Evolutionary conservation across 2,888 invertebrate genomes (phyloP).

Genomic region (Conops quadrifasciatus): DNA sequence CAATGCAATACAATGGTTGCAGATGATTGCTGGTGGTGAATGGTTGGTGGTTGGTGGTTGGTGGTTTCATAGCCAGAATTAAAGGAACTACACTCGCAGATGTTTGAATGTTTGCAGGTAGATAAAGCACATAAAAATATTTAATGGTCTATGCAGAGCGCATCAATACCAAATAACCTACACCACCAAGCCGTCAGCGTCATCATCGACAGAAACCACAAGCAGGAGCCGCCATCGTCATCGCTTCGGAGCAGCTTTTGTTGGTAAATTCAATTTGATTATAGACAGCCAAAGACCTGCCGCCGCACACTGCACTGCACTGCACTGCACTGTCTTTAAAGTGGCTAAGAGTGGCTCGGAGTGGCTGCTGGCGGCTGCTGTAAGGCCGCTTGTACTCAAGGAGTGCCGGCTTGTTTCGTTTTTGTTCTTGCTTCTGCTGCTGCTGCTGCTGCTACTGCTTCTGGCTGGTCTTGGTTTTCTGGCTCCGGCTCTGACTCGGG

Average conservation of each 20-base stretch:
- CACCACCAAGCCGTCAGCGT: not conserved
- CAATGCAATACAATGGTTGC: not conserved
- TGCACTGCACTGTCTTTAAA: not conserved
- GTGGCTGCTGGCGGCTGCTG: conserved; percentile 23
- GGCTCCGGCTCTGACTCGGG: not conserved
- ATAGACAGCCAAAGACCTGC: conserved; percentile 16
- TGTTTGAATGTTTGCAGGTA: conserved; percentile 6
- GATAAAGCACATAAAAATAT: conserved; percentile 15
- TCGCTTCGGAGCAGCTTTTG: conserved; percentile 22
- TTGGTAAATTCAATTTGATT: conserved; percentile 9
- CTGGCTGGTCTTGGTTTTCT: conserved; percentile 2
- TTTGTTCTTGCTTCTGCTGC: conserved; percentile 1
- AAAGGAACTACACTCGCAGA: not conserved
- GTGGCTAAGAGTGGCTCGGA: conserved; percentile 15
- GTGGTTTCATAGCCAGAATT: not conserved
- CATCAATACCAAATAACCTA: no score
- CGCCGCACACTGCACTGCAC: conserved; percentile 14
- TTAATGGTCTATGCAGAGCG: no score
- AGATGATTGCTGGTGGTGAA: not conserved
- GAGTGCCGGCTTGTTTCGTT: conserved; percentile 19
- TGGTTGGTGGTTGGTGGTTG: not conserved
- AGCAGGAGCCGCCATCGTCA: not conserved
- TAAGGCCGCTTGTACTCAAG: conserved; percentile 1
- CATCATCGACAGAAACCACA: conserved; percentile 5
- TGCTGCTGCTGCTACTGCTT: not conserved